phyloP scores from a whole-genome alignment of 2,888 invertebrate species.

The Trachelus tabidus region DNA sequence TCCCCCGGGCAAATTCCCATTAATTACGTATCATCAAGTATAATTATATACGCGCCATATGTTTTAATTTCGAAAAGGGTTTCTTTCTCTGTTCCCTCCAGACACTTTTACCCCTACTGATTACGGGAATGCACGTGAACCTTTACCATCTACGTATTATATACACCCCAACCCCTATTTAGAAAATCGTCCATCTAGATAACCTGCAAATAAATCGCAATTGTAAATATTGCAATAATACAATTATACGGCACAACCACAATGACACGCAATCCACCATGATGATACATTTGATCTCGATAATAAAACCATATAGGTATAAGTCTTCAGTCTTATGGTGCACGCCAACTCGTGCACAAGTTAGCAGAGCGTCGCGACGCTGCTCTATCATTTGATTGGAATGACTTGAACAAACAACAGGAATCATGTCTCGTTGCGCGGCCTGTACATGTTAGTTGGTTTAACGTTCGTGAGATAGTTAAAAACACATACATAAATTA shows the following conservation, averaged over 20 bases:
- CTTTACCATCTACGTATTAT: background rate
- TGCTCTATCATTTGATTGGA: constrained; percentile 39
- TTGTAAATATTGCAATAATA: background rate
- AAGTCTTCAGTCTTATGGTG: background rate
- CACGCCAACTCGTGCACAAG: background rate
- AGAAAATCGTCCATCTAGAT: background rate
- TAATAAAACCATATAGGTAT: background rate
- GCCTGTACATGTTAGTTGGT: constrained; percentile 13
- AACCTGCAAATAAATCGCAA: background rate
- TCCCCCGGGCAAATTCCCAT: constrained; percentile 30
- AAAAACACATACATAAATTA: background rate
- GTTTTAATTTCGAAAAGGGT: constrained; percentile 36
- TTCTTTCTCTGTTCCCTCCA: background rate
- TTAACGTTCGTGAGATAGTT: background rate
- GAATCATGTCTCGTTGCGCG: constrained; percentile 64
- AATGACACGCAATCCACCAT: background rate
- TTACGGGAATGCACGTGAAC: background rate
- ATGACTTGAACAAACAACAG: constrained; percentile 60
- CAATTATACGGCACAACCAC: background rate
- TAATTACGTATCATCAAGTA: constrained; percentile 49
- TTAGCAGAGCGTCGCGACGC: background rate
- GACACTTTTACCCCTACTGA: background rate
- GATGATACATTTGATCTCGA: background rate
- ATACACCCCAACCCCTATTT: background rate
- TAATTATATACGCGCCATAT: constrained; percentile 45